Evolutionary conservation across 1,140 invertebrate species (phyloP).

Genomic region (Onthophagus taurus): DNA sequence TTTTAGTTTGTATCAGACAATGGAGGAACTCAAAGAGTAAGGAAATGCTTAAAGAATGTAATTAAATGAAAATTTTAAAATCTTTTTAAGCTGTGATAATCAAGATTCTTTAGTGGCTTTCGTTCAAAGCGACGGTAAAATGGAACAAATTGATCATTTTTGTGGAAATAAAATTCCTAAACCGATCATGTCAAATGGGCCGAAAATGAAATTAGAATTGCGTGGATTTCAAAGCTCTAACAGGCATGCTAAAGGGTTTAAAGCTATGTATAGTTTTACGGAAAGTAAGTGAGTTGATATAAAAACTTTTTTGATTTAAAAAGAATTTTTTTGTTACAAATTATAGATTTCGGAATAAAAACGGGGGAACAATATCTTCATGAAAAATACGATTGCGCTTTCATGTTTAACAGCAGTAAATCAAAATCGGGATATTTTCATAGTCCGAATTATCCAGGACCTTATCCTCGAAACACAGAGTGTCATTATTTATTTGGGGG

Average conservation of each 20-base stretch:
- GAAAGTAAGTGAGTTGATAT: slow-evolving; percentile 57
- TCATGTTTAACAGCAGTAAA: slow-evolving; percentile 71
- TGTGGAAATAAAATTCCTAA: slow-evolving; percentile 70
- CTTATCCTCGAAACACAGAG: slow-evolving; percentile 83
- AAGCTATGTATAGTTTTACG: slow-evolving; percentile 76
- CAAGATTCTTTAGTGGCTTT: slow-evolving; percentile 69
- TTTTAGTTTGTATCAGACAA: slow-evolving; percentile 52
- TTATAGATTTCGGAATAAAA: slow-evolving; percentile 70
- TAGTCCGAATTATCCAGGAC: slow-evolving; percentile 88
- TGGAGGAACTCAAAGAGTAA: slow-evolving; percentile 53
- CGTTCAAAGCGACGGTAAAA: slow-evolving; percentile 65
- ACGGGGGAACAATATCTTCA: slow-evolving; percentile 67
- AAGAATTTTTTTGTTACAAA: not conserved
- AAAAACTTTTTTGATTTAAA: not conserved
- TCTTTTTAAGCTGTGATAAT: slow-evolving; percentile 59
- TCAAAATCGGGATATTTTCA: slow-evolving; percentile 72
- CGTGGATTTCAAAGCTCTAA: slow-evolving; percentile 59
- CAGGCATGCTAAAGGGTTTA: slow-evolving; percentile 70
- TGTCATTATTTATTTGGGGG: slow-evolving; percentile 94
- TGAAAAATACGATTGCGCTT: slow-evolving; percentile 66
- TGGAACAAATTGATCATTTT: slow-evolving; percentile 73
- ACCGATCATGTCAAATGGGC: slow-evolving; percentile 84
- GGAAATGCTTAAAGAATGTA: no score
- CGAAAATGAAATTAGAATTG: slow-evolving; percentile 73
- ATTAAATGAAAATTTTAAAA: slow-evolving; percentile 5